A percentile compares a stretch with the other conserved stretches of the same genome.
Conservation (phyloP, 2,888 invertebrate species). For the Ypsolopha scabrella region DNA sequence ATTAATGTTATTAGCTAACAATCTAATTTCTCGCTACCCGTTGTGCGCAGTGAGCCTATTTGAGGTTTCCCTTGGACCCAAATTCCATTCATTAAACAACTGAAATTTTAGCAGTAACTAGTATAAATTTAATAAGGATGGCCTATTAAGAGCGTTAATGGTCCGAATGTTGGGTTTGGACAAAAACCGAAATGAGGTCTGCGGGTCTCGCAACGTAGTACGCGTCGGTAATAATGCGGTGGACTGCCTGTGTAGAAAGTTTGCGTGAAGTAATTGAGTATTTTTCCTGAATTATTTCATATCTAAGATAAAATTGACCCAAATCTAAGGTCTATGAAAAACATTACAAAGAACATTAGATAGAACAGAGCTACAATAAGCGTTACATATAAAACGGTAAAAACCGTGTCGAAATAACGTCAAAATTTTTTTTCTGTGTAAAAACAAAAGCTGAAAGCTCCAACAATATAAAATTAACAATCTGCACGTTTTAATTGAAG, state of each 20-base stretch:
- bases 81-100: slow-evolving; percentile 65
- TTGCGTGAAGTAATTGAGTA: slow-evolving; percentile 4
- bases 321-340: too few species aligned
- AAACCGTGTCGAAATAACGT: too few species aligned
- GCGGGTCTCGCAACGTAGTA: slow-evolving; percentile 17
- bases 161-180: slow-evolving; percentile 57
- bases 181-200: slow-evolving; percentile 57
- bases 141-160: slow-evolving; percentile 55
- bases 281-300: too few species aligned
- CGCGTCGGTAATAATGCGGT: slow-evolving; percentile 10
- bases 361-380: too few species aligned
- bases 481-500: slow-evolving; percentile 59
- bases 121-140: slow-evolving; percentile 66
- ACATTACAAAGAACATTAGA: too few species aligned
- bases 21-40: slow-evolving; percentile 36
- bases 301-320: too few species aligned
- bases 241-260: slow-evolving; percentile 3
- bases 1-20: slow-evolving; percentile 19
- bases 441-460: neutral
- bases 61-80: slow-evolving; percentile 44
- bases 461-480: slow-evolving; percentile 32
- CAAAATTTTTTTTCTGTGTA: too few species aligned
- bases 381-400: too few species aligned
- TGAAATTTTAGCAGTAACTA: slow-evolving; percentile 62
- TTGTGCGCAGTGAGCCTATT: slow-evolving; percentile 35